Base-by-base conservation (phyloP, 2,888 invertebrate genomes). In the Conus canariensis region DNA sequence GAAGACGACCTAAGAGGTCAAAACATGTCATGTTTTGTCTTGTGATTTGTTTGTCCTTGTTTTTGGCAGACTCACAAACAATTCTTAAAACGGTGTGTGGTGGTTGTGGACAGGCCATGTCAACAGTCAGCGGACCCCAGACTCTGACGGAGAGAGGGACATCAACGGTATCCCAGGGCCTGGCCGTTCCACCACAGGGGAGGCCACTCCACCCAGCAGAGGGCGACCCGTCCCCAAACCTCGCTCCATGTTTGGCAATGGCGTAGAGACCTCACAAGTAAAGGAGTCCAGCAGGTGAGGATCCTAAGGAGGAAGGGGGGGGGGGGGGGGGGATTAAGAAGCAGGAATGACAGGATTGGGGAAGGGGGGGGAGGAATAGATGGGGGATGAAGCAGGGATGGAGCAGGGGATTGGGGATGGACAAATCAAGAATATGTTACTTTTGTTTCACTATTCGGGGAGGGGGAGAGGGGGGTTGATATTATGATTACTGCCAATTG, bases 101-200 rank as follows among this genome's bases (percentile, higher is more conserved):
- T 45, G 45, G 45, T 45, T 45, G 45, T 45, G 45, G 6, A 6
- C 85, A 92, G 91, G 90, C 14, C 90, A 92, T 45, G 87, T 91
- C 45, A 91, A 91, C 89, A 91, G 90, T 77, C 91, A 92, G 85
- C 88, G 92, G 87, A 92, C 92, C 19, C 91, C 91, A 22, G 90
- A 92, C 87, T 92, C 92, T 19, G 92, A 92, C 30, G 92, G 92
- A 59, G 92, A 92, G 82, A 56, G 67, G 10, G 90, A 91, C n/a
- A 88, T 91, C 56, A 89, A 89, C 83, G 74, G 88, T n/a, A 56
- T 64, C 82, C 83, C 89, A 67, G 88, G 91, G 60, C 90, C 87
- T 14, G 25, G 30, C 30, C 22, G n/a, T 22, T n/a, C 85, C 86
- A 59, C 86, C 64, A 59, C 56, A 64, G 90, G 83, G 74, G 87